A percentile compares a stretch with the other conserved stretches of the same genome.
phyloP scores from a whole-genome alignment of 2,888 invertebrate species.

The Stenoptilia bipunctidactyla region DNA sequence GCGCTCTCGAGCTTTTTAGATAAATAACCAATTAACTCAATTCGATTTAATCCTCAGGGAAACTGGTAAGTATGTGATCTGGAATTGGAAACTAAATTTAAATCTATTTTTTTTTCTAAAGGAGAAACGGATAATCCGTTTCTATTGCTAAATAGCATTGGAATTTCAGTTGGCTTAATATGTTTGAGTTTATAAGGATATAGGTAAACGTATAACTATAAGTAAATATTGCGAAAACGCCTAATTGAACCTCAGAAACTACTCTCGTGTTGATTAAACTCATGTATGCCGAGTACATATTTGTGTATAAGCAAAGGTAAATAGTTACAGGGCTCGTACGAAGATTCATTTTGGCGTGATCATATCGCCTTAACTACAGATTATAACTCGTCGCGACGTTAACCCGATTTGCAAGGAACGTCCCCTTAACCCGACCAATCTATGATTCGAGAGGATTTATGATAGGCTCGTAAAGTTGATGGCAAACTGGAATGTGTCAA shows the following conservation, averaged over 20 bases:
- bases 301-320: constrained; percentile 36
- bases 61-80: constrained; percentile 23
- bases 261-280: too few species aligned
- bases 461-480: constrained; percentile 44
- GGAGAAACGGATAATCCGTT: too few species aligned
- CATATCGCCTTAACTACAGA: constrained; percentile 39
- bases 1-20: constrained; percentile 40
- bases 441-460: constrained; percentile 44
- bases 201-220: too few species aligned
- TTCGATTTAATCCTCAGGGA: constrained; percentile 39
- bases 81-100: constrained; percentile 19
- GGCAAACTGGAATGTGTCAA: too few species aligned
- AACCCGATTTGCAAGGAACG: constrained; percentile 59
- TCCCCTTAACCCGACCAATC: constrained; percentile 49
- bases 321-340: constrained; percentile 24
- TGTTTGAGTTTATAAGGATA: too few species aligned
- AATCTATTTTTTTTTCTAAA: too few species aligned
- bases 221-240: too few species aligned
- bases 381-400: constrained; percentile 21
- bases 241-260: too few species aligned
- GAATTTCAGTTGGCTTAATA: too few species aligned
- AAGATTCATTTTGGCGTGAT: constrained; percentile 44
- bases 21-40: constrained; percentile 61
- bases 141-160: too few species aligned
- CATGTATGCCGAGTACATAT: constrained; percentile 20